These are phyloP conservation scores for Hydrophis major DNA, from an alignment of 2,797 vertebrate species.

Conservation along the genomic window DNA sequence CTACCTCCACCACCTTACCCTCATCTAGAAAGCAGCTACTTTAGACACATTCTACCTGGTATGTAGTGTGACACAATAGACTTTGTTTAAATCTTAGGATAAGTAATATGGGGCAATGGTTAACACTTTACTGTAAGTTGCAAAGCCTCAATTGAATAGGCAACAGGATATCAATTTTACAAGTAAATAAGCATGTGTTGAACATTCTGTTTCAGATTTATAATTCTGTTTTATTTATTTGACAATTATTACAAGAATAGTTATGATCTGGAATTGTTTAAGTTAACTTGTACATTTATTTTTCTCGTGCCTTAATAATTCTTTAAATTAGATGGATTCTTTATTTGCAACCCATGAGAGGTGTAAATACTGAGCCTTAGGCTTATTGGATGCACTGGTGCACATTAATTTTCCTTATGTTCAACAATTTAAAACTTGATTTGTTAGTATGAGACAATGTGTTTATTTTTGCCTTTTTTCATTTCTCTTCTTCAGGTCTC, in stretches of 20 bases:
- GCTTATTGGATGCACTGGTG: neutral
- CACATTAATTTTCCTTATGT: neutral
- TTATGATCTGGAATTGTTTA: neutral
- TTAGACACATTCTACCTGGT: constrained; percentile 97
- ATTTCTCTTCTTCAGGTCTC: constrained; percentile 78
- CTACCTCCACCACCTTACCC: constrained; percentile 95
- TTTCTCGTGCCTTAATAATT: neutral
- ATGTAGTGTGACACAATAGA: neutral
- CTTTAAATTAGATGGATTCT: neutral
- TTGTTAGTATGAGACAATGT: neutral
- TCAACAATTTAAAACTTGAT: neutral
- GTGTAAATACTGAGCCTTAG: neutral
- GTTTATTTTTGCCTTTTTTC: neutral
- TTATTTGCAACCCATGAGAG: neutral
- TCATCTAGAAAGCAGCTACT: constrained; percentile 97
- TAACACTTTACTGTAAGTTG: neutral
- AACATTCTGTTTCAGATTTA: neutral
- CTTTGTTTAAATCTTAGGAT: neutral
- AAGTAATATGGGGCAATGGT: neutral
- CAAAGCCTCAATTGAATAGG: neutral
- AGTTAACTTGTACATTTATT: neutral
- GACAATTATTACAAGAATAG: neutral
- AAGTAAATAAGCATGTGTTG: neutral
- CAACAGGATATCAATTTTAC: neutral
- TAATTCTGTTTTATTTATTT: neutral